Evolutionary conservation across 2,888 invertebrate species (phyloP).

Genomic region (Exephanes ischioxanthus): DNA sequence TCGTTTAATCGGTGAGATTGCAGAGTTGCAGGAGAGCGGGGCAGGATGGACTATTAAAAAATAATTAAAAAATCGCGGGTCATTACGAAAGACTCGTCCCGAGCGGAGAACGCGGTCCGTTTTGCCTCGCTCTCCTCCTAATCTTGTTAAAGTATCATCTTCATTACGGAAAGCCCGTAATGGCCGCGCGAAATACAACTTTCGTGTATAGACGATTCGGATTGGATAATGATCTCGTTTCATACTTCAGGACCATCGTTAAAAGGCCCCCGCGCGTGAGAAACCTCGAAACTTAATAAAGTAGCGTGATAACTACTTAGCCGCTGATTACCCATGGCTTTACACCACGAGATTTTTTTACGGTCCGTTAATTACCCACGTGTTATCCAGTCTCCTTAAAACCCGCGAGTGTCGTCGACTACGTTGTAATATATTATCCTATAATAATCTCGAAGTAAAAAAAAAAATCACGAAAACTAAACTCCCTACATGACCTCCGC

Average conservation of each 20-base stretch:
- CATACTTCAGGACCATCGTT: neutral
- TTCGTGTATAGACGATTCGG: neutral
- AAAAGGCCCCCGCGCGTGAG: slow-evolving; percentile 2
- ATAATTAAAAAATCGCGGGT: no score
- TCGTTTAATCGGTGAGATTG: neutral
- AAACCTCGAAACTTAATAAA: slow-evolving; percentile 16
- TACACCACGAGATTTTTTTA: slow-evolving; percentile 7
- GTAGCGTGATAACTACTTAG: slow-evolving; percentile 7
- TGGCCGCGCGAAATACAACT: neutral
- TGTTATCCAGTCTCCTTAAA: neutral
- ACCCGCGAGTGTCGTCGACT: neutral
- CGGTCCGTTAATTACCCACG: neutral
- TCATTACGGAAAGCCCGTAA: neutral
- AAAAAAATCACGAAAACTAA: neutral
- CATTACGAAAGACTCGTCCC: no score
- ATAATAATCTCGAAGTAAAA: neutral
- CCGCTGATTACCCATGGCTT: slow-evolving; percentile 6
- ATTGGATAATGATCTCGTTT: slow-evolving; percentile 5
- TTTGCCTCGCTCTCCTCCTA: neutral
- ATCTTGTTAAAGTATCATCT: neutral
- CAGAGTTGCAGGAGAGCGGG: no score
- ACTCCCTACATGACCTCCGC: no score
- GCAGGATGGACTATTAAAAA: no score
- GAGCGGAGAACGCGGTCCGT: no score
- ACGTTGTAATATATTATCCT: neutral